A percentile compares a stretch with the other conserved stretches of the same genome.
phyloP scores from a whole-genome alignment of 2,888 invertebrate species.

The Apoda limacodes region DNA sequence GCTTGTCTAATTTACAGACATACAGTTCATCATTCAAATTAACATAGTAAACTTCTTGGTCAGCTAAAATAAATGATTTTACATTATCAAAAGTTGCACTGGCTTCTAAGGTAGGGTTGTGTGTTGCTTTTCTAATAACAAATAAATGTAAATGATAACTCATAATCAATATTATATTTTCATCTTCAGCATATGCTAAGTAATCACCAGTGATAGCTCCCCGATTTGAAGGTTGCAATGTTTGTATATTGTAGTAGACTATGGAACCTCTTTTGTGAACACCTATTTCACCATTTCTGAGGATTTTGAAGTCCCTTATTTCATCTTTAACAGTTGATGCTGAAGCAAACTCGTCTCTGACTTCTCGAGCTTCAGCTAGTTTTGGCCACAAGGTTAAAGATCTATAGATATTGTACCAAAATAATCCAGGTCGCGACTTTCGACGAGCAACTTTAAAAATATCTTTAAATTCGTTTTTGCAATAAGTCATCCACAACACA shows the following conservation, averaged over 20 bases:
- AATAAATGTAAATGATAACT: conserved; percentile 29
- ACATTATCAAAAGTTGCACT: conserved; percentile 29
- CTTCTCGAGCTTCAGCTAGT: conserved; percentile 28
- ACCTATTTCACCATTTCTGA: conserved; percentile 33
- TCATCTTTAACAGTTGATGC: conserved; percentile 32
- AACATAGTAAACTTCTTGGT: conserved; percentile 30
- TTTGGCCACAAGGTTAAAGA: conserved; percentile 41
- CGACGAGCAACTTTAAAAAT: conserved; percentile 26
- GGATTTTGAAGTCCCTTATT: conserved; percentile 31
- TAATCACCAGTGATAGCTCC: conserved; percentile 31
- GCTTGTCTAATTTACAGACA: conserved; percentile 23
- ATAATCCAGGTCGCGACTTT: conserved; percentile 26
- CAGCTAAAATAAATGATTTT: conserved; percentile 29
- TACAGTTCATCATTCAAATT: conserved; percentile 32
- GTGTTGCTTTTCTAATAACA: conserved; percentile 27
- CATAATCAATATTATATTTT: conserved; percentile 26
- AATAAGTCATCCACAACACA: conserved; percentile 32
- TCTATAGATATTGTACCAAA: conserved; percentile 41
- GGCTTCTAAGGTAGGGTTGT: conserved; percentile 15
- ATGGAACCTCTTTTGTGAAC: conserved; percentile 35
- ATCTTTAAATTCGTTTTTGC: conserved; percentile 29
- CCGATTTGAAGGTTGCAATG: conserved; percentile 24
- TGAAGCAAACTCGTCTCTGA: conserved; percentile 38
- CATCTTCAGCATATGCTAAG: conserved; percentile 35
- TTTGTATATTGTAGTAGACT: conserved; percentile 36